Evolutionary conservation across 2,113 vertebrate genomes (phyloP).

Genomic region (Echinops telfairi): DNA sequence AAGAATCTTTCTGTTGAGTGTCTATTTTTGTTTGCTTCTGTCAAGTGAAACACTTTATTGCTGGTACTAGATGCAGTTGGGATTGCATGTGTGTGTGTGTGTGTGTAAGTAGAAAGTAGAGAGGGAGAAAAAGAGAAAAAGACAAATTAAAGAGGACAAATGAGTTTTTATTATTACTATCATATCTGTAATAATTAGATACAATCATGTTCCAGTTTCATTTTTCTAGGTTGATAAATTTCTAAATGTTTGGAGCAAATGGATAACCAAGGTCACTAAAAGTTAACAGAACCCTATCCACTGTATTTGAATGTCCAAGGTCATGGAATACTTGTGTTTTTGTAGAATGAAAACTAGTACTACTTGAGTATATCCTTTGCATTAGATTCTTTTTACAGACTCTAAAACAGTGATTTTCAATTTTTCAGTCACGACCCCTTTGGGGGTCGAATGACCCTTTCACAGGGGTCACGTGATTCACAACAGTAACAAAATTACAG

Average conservation of each 20-base stretch:
- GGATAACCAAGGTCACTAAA: background rate
- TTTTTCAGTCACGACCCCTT: too few species aligned
- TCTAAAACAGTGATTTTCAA: background rate
- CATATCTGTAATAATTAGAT: background rate
- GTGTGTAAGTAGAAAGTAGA: background rate
- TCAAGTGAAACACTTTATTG: background rate
- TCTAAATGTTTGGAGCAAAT: background rate
- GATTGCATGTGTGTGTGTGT: background rate
- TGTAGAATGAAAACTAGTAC: background rate
- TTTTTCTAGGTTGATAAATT: background rate
- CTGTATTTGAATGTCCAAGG: too few species aligned
- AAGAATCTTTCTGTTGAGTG: background rate
- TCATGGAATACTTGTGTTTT: too few species aligned
- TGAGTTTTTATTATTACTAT: background rate
- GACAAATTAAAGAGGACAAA: background rate
- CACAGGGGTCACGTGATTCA: too few species aligned
- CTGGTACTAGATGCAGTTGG: background rate
- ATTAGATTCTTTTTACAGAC: background rate
- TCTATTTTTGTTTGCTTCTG: constrained; percentile 9
- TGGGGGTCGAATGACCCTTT: too few species aligned
- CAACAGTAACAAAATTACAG: too few species aligned
- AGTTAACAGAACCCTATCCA: background rate
- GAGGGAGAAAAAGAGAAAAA: background rate
- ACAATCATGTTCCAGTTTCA: background rate
- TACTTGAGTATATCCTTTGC: background rate